Evolutionary conservation across 2,797 vertebrate genomes (phyloP), one percentile per base, ranked within the genome.

Genomic region (Paedocypris micromegethes): DNA sequence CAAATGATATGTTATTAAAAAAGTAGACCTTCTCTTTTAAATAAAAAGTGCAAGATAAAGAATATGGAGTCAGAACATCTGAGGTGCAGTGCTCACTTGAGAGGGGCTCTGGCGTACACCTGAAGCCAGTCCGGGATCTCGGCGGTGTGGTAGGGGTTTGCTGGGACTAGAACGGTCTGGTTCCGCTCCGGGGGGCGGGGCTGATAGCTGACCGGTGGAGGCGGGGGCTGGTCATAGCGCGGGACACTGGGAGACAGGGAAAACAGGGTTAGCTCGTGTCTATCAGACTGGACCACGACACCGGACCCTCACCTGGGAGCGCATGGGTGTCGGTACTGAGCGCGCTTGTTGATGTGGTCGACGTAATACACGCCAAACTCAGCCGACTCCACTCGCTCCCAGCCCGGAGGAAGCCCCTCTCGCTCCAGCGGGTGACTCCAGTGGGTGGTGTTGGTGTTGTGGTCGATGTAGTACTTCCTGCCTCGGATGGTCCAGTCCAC

Each of bases 71-170:
- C 23, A 23, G 23, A 23, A 23, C 23, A 23, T 23, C 23, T 23
- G 23, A 23, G 9, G 49, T 47, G 9, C 6, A 8, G 39, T 9
- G 83, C 95, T 93, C 78, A 99, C 97, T 98, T 98, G 44, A 98
- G 91, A 1, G 95, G 97, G 9, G 97, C 97, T 48, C 95, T 91
- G 82, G 95, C 95, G 8, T 99, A 99, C 62, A 99, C 96, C 88
- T 98, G 96, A 77, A 99, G 91, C 97, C 97, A 99, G 86, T 98
- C 94, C 0, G 97, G 97, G 81, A 98, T 97, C 83, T 98, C 95
- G 0, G 95, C 95, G 0, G 94, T 93, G 87, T 98, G 96, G 85
- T 99, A 99, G 0, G 97, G 97, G 86, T 99, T 99, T 2, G 97
- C 97, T 53, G 97, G 97, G 8, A 99, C 96, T 9, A 99, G 88